phyloP scores from a whole-genome alignment of 1,140 invertebrate genomes.

The Zaprionus vittiger region DNA sequence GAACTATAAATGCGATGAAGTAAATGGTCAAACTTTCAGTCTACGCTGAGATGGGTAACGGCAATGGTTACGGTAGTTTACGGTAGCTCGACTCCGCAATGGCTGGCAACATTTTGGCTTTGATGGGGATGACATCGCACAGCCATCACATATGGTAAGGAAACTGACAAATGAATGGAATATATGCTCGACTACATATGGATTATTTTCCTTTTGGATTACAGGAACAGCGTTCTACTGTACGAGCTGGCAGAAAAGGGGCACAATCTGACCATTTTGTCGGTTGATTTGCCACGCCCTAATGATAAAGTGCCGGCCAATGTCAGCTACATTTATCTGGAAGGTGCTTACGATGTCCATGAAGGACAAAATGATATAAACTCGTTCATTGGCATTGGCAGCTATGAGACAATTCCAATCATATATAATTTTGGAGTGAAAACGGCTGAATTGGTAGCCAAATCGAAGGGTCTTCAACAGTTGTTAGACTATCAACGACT shows the following conservation, averaged over 20 bases:
- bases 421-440: constrained; percentile 21
- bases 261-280: constrained; percentile 53
- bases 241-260: constrained; percentile 43
- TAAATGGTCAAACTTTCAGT: not conserved
- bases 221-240: constrained; percentile 41
- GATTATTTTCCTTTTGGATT: not conserved
- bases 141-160: constrained; percentile 45
- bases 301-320: constrained; percentile 27
- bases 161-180: not conserved
- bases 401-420: constrained; percentile 9
- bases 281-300: constrained; percentile 34
- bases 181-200: not conserved
- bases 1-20: not conserved
- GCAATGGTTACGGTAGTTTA: not conserved
- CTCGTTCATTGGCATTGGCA: constrained; percentile 18
- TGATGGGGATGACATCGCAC: constrained; percentile 41
- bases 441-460: constrained; percentile 24
- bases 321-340: constrained; percentile 34
- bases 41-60: constrained; percentile 15
- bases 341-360: constrained; percentile 37
- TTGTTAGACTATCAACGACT: constrained; percentile 47
- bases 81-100: constrained; percentile 11
- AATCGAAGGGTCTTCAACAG: constrained; percentile 16
- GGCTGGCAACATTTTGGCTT: constrained; percentile 29
- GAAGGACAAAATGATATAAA: constrained; percentile 8